Percentiles rank a stretch among this genome's conserved stretches.
Conservation (phyloP, 2,797 vertebrate genomes). For the Rousettus madagascariensis region DNA sequence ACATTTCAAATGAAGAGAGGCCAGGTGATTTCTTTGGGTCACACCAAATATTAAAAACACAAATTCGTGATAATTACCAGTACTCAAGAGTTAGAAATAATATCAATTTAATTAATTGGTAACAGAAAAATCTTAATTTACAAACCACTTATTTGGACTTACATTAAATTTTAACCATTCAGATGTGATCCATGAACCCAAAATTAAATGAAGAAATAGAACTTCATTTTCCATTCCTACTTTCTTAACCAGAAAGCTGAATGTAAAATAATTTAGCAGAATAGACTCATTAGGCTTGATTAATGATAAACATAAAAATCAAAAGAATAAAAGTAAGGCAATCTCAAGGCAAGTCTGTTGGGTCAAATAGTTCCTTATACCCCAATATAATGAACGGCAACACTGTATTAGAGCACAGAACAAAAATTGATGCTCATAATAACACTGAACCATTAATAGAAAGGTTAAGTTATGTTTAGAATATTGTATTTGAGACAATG, state of each 20-base stretch:
- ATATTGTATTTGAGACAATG: slow-evolving; percentile 35
- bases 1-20: slow-evolving; percentile 16
- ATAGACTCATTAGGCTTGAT: not conserved
- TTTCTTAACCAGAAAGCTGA: slow-evolving; percentile 56
- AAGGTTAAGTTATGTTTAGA: slow-evolving; percentile 1
- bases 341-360: slow-evolving; percentile 16
- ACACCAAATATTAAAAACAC: slow-evolving; percentile 14
- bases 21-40: not conserved
- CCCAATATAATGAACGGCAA: not conserved
- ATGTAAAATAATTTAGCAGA: slow-evolving; percentile 58
- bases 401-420: not conserved
- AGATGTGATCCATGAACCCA: slow-evolving; percentile 13
- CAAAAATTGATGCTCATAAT: not conserved
- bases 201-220: slow-evolving; percentile 39
- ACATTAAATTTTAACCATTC: not conserved
- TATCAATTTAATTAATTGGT: not conserved
- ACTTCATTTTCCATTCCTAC: not conserved
- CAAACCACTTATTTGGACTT: slow-evolving; percentile 22
- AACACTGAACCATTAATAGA: not conserved
- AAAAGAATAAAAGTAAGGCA: slow-evolving; percentile 38
- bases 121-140: slow-evolving; percentile 47
- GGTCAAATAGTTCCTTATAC: slow-evolving; percentile 7
- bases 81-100: slow-evolving; percentile 42
- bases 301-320: slow-evolving; percentile 49
- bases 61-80: slow-evolving; percentile 49